Conservation (phyloP, 2,888 invertebrate species). For the Lasioglossum villosulum region DNA sequence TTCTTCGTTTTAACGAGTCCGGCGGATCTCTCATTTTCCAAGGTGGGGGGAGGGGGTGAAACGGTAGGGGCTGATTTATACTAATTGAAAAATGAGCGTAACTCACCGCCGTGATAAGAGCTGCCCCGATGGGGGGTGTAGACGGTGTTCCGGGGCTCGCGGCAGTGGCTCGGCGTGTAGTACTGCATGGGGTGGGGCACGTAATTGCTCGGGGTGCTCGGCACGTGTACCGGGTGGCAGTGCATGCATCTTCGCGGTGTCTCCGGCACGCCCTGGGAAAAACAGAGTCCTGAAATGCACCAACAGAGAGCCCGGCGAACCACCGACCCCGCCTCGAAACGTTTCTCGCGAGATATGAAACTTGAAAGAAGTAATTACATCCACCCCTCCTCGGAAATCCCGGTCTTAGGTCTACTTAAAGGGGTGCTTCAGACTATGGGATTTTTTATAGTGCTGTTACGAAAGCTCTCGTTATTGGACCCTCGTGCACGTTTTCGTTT, state of each 20-base stretch:
- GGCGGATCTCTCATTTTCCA: neutral
- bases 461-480: neutral
- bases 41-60: neutral
- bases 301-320: neutral
- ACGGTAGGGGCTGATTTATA: conserved; percentile 3
- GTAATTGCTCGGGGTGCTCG: conserved; percentile 79
- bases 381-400: neutral
- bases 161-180: conserved; percentile 80
- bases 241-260: conserved; percentile 80
- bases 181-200: conserved; percentile 77
- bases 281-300: conserved; percentile 37
- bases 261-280: conserved; percentile 72
- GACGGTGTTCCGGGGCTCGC: conserved; percentile 77
- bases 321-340: neutral
- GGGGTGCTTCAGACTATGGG: neutral
- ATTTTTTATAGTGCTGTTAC: neutral
- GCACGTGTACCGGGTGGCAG: conserved; percentile 79
- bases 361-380: conserved; percentile 7
- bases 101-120: conserved; percentile 82
- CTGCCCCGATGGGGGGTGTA: conserved; percentile 79
- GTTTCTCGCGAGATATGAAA: conserved; percentile 4
- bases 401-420: neutral
- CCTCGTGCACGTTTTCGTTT: neutral
- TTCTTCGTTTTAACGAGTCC: neutral
- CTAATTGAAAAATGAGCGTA: conserved; percentile 42